Base-by-base conservation (phyloP, 2,113 vertebrate species). In the Himantopus leucocephalus region DNA sequence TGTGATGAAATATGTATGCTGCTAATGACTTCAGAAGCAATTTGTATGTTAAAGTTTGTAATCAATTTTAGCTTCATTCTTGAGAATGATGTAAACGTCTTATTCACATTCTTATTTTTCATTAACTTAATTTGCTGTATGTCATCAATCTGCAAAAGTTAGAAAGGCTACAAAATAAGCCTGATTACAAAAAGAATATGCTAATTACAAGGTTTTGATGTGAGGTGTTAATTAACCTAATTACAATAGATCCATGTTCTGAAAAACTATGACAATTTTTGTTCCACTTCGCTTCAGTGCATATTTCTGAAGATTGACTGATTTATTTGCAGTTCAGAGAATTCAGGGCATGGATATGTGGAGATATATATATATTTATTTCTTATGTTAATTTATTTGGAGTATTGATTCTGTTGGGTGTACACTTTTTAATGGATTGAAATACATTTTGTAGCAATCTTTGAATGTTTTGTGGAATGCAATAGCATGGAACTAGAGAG, bases 191-290 rank as follows among this genome's bases (percentile, higher is more conserved):
- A 90, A 88, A 82, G 35, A 67, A 76, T 77, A 82, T 4, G 5
- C 89, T 91, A 97, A 95, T 96, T 93, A 91, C 66, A 63, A 76
- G 39, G 34, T 88, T 92, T 96, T 88, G 48, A 66, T 97, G 94
- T 91, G 58, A 95, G 95, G 76, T 94, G 60, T 86, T 95, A 95
- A 96, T 96, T 95, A 84, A 84, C 37, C 73, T 80, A 84, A 66
- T 94, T 93, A 62, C 56, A 75, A 79, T 60, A 52, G 67, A 92
- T 93, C 32, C 10, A 2, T 32, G 9, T 74, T 95, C 48, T 90
- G 86, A 78, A 91, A 63, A 80, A 75, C 34, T 88, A 11, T 76
- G n/a, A 18, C 58, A 66, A 3, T 52, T 89, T 94, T 71, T 37
- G 12, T 78, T 78, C 19, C 30, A 20, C 76, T 91, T 72, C 27